Base-by-base conservation (phyloP, 2,888 invertebrate species). In the Ptilodon capucinus region DNA sequence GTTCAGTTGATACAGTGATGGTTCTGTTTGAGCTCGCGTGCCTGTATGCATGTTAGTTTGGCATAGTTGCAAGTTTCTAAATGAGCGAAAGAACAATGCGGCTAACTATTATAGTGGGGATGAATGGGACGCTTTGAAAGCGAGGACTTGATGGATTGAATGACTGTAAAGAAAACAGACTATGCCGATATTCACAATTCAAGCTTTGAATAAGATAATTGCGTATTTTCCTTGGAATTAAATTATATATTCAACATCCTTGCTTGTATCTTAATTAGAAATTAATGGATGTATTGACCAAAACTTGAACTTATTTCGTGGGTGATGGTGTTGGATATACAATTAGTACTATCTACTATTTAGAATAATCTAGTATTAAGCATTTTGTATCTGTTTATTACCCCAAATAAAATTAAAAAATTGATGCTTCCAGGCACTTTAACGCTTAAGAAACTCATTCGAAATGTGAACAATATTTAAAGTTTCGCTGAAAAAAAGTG, bases 11-110 rank as follows among this genome's bases (percentile, higher is more conserved):
- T 59, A 64, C 56, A 54, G 54, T 43, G 44, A 30, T 36, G 44
- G 48, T 43, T 56, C 42, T 51, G 53, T 41, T 54, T 54, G 35
- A 57, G 49, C 53, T 48, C 39, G 40, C 43, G 49, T 60, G 50
- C 51, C 51, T 62, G 62, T 43, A 52, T 62, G 46, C 43, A 46
- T 45, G 47, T 52, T 60, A 68, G 64, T 73, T 71, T 64, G 60
- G 56, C 62, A 66, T 66, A 70, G 70, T 71, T 68, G 47, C 61
- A 48, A 52, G 55, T 59, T 46, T 38, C 40, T 54, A 60, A 66
- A 52, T 68, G 66, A 66, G 62, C 62, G 63, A 67, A 58, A 40
- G 54, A 60, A 61, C 54, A 64, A 64, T 61, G 35, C 28, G 8
- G 43, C 38, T 54, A 51, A 64, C 57, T 51, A 57, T 59, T 61